Evolutionary conservation across 1,140 invertebrate genomes (phyloP), one percentile per base, ranked within the genome.

Genomic region (Listronotus oregonensis): DNA sequence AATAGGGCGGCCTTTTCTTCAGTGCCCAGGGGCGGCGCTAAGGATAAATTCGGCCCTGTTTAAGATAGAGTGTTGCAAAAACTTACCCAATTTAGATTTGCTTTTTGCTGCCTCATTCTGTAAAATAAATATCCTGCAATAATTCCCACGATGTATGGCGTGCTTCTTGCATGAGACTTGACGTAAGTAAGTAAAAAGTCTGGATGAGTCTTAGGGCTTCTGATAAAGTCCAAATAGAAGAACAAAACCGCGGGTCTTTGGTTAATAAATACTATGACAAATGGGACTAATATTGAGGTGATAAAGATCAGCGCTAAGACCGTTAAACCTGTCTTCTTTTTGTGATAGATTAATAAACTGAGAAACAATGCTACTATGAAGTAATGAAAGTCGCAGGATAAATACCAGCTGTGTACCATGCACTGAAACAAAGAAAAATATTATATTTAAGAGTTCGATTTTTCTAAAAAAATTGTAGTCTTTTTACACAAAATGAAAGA

Each of bases 341-440:
- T 71, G 63, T 73, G 76, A 34, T 76, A 79, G 32, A 87, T 79
- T 9, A 86, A 67, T 37, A 82, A 80, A 47, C 83, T 80, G 15
- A 89, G 71, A 0, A 88, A 66, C 3, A 88, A 78, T 0, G 86
- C 83, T 0, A 89, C 70, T 17, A 88, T 77, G 75, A 89, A 90
- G 73, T 87, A 88, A 75, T 91, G 89, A 77, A 90, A 89, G 73
- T 92, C 90, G 64, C 87, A 88, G 0, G 90, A 86, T 40, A 92
- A 80, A 75, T 90, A 92, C 90, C 90, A 92, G 0, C 87, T 84
- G 72, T 87, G 84, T 0, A 85, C 80, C 80, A 90, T 84, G 71
- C 90, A 91, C 88, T 87, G 75, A 43, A 81, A 63, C 10, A 21
- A 84, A 70, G 55, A 67, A 63, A 50, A 39, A 56, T 0, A 56